Evolutionary conservation across 2,113 vertebrate species (phyloP).

Genomic region (Hippoglossus stenolepis): DNA sequence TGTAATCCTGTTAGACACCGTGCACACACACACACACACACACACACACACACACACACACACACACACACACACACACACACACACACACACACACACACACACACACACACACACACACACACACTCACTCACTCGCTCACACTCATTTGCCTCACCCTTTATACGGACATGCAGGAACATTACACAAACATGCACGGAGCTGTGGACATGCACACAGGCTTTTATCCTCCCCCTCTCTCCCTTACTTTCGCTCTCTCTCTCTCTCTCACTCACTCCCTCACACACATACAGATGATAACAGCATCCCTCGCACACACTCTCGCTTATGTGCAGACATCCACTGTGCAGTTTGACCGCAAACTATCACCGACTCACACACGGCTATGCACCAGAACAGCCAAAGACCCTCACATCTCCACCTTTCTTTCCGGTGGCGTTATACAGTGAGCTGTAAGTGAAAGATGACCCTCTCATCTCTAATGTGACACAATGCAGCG

Average conservation of each 20-base stretch:
- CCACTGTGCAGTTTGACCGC: neutral
- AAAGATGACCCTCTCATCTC: conserved; percentile 58
- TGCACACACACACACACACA: conserved; percentile 6
- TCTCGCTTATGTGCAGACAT: neutral
- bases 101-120: conserved; percentile 16
- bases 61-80: conserved; percentile 11
- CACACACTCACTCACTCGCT: neutral
- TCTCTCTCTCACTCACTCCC: neutral
- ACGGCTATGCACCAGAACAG: conserved; percentile 20
- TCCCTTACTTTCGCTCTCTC: neutral
- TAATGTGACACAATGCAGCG: conserved; percentile 45
- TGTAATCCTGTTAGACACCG: conserved; percentile 56
- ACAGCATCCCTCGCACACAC: neutral
- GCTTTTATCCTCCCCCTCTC: neutral
- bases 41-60: neutral
- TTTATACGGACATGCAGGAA: neutral
- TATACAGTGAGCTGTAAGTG: conserved; percentile 46
- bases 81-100: neutral
- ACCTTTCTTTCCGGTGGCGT: neutral
- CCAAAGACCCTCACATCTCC: neutral
- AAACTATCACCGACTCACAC: conserved; percentile 5
- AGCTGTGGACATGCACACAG: conserved; percentile 1
- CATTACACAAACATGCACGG: neutral
- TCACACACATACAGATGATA: neutral
- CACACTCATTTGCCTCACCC: neutral